Percentiles rank a stretch among this genome's conserved stretches.
Evolutionary conservation across 2,113 vertebrate genomes (phyloP).

Genomic region (Melozone crissalis): DNA sequence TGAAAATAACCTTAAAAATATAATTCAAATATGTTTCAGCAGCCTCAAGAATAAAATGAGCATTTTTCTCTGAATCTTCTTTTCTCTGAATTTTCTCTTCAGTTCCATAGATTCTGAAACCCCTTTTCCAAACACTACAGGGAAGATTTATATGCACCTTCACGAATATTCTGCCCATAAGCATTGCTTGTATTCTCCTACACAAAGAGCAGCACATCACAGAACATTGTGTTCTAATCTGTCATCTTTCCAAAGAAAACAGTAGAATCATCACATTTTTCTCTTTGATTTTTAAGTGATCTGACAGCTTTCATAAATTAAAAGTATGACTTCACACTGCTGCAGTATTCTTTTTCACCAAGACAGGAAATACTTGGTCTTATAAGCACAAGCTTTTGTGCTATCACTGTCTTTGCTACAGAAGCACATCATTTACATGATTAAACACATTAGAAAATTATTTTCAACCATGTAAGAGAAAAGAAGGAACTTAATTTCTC

Average conservation of each 20-base stretch:
- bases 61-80: not conserved
- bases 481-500: not conserved
- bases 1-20: not conserved
- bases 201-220: rapidly evolving
- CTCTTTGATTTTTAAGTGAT: not conserved
- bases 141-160: not conserved
- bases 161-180: not conserved
- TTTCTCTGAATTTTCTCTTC: not conserved
- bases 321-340: not conserved
- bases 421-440: not conserved
- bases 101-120: not conserved
- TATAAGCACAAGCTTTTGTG: not conserved
- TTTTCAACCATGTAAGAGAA: not conserved
- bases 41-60: not conserved
- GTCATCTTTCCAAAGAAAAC: not conserved
- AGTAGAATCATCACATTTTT: not conserved
- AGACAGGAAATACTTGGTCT: not conserved
- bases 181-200: not conserved
- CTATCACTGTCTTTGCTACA: not conserved
- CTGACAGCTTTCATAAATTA: not conserved
- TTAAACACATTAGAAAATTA: not conserved
- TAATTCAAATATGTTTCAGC: not conserved
- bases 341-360: not conserved
- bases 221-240: not conserved
- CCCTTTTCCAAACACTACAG: not conserved